A percentile compares a stretch with the other conserved stretches of the same genome.
Conservation (phyloP, 2,888 invertebrate species). For the Synergus japonicus region DNA sequence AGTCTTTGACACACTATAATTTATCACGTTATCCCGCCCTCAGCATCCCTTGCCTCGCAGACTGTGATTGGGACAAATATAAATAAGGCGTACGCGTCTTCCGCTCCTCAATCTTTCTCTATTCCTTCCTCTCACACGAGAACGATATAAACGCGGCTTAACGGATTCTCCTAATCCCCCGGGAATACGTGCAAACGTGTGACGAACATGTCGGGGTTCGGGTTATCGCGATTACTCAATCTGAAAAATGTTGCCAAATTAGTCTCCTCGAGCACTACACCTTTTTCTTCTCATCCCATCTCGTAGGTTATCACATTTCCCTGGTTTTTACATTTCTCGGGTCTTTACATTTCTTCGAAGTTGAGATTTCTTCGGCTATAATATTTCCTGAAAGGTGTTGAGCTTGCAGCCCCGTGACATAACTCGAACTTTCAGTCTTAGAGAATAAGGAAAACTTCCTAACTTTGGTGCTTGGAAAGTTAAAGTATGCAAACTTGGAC, state of each 20-base stretch:
- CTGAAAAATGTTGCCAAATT: constrained; percentile 70
- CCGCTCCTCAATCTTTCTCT: constrained; percentile 49
- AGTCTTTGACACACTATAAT: constrained; percentile 74
- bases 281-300: constrained; percentile 36
- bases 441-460: not conserved
- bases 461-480: constrained; percentile 5
- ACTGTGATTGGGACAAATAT: constrained; percentile 72
- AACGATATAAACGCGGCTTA: constrained; percentile 70
- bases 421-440: constrained; percentile 7
- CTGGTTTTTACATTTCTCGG: not conserved
- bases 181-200: constrained; percentile 68
- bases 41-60: constrained; percentile 45
- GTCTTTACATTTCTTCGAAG: not conserved
- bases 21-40: constrained; percentile 70
- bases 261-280: constrained; percentile 57
- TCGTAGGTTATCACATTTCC: not conserved
- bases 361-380: not conserved
- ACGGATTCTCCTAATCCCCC: constrained; percentile 72
- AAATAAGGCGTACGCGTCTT: constrained; percentile 72
- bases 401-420: not conserved
- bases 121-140: constrained; percentile 51
- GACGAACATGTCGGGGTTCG: constrained; percentile 56
- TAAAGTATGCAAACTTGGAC: not conserved
- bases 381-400: not conserved
- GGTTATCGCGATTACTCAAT: constrained; percentile 66